Evolutionary conservation across 2,797 vertebrate species (phyloP).

Genomic region (Lycodopsis pacificus): DNA sequence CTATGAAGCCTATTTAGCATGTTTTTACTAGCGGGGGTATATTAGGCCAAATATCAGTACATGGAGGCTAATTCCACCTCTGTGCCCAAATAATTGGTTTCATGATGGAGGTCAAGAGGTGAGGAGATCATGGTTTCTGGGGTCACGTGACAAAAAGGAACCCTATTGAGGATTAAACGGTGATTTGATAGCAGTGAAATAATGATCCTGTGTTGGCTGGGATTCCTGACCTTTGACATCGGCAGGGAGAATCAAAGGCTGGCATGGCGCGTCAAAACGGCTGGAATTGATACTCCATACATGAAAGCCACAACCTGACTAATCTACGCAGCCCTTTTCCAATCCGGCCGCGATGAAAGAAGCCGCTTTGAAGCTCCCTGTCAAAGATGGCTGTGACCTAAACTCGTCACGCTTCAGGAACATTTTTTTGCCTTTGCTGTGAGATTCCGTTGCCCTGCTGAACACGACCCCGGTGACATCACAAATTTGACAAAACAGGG

Average conservation of each 20-base stretch:
- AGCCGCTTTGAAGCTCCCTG: slow-evolving; percentile 67
- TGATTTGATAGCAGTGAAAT: slow-evolving; percentile 64
- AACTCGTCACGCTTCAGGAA: slow-evolving; percentile 57
- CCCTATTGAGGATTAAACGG: slow-evolving; percentile 56
- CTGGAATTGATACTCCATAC: slow-evolving; percentile 62
- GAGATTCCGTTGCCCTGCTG: slow-evolving; percentile 31
- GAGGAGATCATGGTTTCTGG: slow-evolving; percentile 42
- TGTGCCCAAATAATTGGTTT: slow-evolving; percentile 37
- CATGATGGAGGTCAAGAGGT: slow-evolving; percentile 55
- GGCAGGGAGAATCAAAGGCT: slow-evolving; percentile 64
- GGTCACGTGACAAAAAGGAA: slow-evolving; percentile 26
- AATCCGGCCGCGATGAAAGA: slow-evolving; percentile 60
- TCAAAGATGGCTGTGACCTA: slow-evolving; percentile 54
- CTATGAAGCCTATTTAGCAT: slow-evolving; percentile 56
- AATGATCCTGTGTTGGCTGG: slow-evolving; percentile 57
- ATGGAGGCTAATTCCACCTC: slow-evolving; percentile 33
- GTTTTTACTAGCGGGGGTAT: slow-evolving; percentile 26
- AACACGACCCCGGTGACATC: slow-evolving; percentile 66
- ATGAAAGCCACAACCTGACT: slow-evolving; percentile 62
- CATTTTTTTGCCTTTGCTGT: slow-evolving; percentile 14
- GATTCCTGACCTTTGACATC: slow-evolving; percentile 72
- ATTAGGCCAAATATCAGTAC: slow-evolving; percentile 38
- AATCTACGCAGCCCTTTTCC: slow-evolving; percentile 45
- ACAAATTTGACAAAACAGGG: slow-evolving; percentile 33
- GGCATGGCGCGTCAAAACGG: slow-evolving; percentile 33